phyloP scores from a whole-genome alignment of 2,888 invertebrate genomes.

The Cylindroiulus punctatus region DNA sequence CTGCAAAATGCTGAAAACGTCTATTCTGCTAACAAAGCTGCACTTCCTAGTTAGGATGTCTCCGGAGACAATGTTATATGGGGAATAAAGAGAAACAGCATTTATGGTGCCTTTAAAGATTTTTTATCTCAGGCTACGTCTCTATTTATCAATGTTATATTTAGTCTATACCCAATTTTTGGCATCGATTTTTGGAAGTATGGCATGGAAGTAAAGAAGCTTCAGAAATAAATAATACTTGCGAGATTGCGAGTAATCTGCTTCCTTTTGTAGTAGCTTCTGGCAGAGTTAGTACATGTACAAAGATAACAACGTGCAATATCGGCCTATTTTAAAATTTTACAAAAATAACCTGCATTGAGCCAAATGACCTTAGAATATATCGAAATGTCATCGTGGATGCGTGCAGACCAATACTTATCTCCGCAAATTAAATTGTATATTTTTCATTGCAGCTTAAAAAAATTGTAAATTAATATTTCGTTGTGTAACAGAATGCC shows the following conservation, averaged over 20 bases:
- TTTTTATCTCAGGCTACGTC: not conserved
- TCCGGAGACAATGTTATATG: not conserved
- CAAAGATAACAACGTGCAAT: not conserved
- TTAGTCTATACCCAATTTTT: not conserved
- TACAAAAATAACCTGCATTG: too few relatives aligned
- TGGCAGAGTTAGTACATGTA: not conserved
- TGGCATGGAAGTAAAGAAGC: not conserved
- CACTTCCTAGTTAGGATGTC: not conserved
- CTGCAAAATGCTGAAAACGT: not conserved
- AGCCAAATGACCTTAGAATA: too few relatives aligned
- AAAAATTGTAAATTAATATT: too few relatives aligned
- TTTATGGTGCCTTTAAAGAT: not conserved
- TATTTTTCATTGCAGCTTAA: too few relatives aligned
- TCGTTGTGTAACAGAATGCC: too few relatives aligned
- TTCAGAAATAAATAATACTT: conserved; percentile 22
- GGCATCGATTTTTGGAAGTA: not conserved
- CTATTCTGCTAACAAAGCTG: not conserved
- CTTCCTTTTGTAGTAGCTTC: not conserved
- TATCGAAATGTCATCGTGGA: too few relatives aligned
- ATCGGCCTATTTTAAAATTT: too few relatives aligned
- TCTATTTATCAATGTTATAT: not conserved
- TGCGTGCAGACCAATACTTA: too few relatives aligned
- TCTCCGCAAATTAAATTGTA: too few relatives aligned
- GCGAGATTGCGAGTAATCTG: not conserved
- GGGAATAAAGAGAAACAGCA: not conserved